A percentile compares a stretch with the other conserved stretches of the same genome.
Evolutionary conservation across 35 echinoderm and acorn worm genomes (phyloP).

Genomic region (Apostichopus californicus): DNA sequence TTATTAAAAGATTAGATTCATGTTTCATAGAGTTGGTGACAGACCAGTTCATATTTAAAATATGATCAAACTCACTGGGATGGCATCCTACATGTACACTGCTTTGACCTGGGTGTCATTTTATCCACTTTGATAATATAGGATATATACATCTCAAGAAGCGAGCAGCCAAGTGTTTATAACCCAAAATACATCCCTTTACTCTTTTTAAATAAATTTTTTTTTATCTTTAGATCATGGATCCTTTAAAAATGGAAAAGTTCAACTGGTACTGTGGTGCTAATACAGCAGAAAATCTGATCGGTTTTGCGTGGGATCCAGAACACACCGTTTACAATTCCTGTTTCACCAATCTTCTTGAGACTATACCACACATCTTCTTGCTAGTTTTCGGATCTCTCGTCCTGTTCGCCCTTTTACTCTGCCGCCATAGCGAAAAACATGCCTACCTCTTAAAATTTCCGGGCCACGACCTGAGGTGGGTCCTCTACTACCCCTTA

Average conservation of each 20-base stretch:
- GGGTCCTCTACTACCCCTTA: constrained; percentile 36
- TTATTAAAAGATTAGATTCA: too few relatives aligned
- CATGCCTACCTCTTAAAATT: constrained; percentile 58
- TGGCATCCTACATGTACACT: too few relatives aligned
- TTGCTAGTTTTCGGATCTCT: constrained; percentile 68
- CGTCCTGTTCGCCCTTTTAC: constrained; percentile 58
- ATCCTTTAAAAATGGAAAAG: constrained; percentile 30
- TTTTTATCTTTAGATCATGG: background rate
- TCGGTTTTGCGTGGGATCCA: constrained; percentile 52
- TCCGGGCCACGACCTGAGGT: constrained; percentile 66
- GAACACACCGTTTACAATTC: constrained; percentile 73
- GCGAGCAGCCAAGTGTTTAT: too few relatives aligned
- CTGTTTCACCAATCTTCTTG: constrained; percentile 78
- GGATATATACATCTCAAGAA: too few relatives aligned
- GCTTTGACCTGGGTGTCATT: too few relatives aligned
- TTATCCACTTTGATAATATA: too few relatives aligned
- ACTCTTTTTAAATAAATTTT: background rate
- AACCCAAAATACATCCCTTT: too few relatives aligned
- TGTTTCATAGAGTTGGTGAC: too few relatives aligned
- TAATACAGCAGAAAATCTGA: constrained; percentile 14
- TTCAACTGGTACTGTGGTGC: constrained; percentile 77
- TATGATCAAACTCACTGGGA: too few relatives aligned
- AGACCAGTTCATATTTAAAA: too few relatives aligned
- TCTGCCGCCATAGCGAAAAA: constrained; percentile 16
- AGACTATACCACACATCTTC: constrained; percentile 62